Conservation (phyloP, 2,113 vertebrate species). For the Vombatus ursinus region DNA sequence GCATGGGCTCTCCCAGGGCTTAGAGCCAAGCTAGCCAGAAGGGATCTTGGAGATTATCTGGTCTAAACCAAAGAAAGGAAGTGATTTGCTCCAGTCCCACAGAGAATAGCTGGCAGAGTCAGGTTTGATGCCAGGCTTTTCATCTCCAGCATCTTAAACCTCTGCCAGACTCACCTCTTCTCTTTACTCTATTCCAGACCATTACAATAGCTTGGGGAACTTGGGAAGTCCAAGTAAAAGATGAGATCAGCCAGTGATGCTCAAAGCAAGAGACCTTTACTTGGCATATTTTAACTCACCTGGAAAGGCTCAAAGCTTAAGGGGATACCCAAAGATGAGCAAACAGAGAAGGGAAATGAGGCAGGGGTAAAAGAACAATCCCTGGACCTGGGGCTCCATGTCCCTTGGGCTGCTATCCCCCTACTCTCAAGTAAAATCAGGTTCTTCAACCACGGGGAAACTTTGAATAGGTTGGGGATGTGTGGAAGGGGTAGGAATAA, state of each 20-base stretch:
- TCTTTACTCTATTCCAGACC: background rate
- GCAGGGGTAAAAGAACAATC: background rate
- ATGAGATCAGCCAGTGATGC: background rate
- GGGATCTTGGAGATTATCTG: background rate
- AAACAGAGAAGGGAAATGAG: background rate
- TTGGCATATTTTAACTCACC: background rate
- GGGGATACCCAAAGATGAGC: background rate
- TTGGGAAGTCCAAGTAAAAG: background rate
- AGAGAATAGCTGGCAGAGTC: background rate
- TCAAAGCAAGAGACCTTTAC: background rate
- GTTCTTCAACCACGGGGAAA: background rate
- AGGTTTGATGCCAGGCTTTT: background rate
- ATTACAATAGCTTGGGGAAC: background rate
- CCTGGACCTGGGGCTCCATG: background rate
- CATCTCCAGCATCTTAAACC: background rate
- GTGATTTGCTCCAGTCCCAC: background rate
- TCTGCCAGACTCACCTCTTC: background rate
- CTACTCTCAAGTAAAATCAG: background rate
- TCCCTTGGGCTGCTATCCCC: background rate
- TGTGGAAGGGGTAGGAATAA: background rate
- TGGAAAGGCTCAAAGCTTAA: background rate
- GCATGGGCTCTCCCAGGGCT: background rate
- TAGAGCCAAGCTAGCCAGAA: background rate
- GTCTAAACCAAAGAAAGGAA: background rate
- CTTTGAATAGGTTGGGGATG: background rate